phyloP scores from a whole-genome alignment of 2,888 invertebrate genomes.

The Polylopha cassiicola region DNA sequence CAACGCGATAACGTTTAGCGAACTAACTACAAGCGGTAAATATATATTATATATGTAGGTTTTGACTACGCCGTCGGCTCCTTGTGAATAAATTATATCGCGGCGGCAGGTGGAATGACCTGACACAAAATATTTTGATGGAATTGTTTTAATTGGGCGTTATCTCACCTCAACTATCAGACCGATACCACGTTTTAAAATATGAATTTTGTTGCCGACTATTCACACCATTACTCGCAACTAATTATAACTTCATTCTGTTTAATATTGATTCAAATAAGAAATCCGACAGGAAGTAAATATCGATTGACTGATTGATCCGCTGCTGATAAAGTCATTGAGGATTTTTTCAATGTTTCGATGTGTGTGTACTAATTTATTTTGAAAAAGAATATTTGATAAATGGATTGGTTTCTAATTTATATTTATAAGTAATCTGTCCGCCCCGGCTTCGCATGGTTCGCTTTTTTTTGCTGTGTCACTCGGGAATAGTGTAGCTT shows the following conservation, averaged over 20 bases:
- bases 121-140: slow-evolving; percentile 76
- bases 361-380: no score
- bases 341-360: slow-evolving; percentile 8
- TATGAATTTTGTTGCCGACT: slow-evolving; percentile 63
- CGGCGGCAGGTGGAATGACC: slow-evolving; percentile 74
- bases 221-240: slow-evolving; percentile 60
- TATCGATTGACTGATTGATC: slow-evolving; percentile 44
- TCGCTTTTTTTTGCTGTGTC: no score
- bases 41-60: slow-evolving; percentile 29
- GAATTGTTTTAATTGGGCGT: slow-evolving; percentile 76
- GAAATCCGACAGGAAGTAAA: slow-evolving; percentile 45
- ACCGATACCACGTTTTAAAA: slow-evolving; percentile 58
- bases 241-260: slow-evolving; percentile 44
- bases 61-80: slow-evolving; percentile 44
- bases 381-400: no score
- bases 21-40: slow-evolving; percentile 32
- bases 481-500: no score
- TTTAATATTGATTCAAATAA: slow-evolving; percentile 55
- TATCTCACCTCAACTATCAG: slow-evolving; percentile 64
- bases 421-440: no score
- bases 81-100: slow-evolving; percentile 72
- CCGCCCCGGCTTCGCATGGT: no score
- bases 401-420: no score
- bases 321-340: slow-evolving; percentile 32
- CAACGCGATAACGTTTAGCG: no score